Evolutionary conservation across 2,888 invertebrate species (phyloP), one percentile per base, ranked within the genome.

Genomic region (Drosophila incognita): DNA sequence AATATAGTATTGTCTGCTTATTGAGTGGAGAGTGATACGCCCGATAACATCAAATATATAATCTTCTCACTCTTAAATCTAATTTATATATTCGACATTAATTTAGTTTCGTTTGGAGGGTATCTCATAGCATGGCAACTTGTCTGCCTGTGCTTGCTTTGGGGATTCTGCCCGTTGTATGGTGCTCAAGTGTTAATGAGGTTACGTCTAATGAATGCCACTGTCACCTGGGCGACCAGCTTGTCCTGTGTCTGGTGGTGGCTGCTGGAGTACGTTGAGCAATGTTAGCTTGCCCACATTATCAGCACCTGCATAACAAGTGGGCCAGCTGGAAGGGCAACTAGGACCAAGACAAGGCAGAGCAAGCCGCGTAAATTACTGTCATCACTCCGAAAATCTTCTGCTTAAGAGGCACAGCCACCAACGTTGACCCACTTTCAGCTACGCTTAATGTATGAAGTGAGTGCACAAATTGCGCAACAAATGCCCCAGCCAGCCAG

Each of bases 141-240:
- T 36, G 31, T 29, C 29, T 38, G 36, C 31, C 42, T 52, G 27
- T 6, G 15, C 15, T 46, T 36, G 15, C 15, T 46, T 36, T 36
- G 29, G 63, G 65, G 42, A 65, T 69, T 75, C 53, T 54, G 46
- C 53, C 57, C 58, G 54, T 53, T 58, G 62, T 56, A 53, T 60
- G 62, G 57, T 49, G 56, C 29, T 70, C 62, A 73, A 75, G 82
- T 83, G 80, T 80, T 83, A 82, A 83, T 80, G 85, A 80, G 85
- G 59, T 75, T 71, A 62, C 49, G 58, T 52, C 73, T 76, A 79
- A 68, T 62, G 69, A 83, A 69, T 75, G 72, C 75, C 71, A 63
- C 57, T 49, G 36, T 33, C 73, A 60, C 27, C 56, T 60, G 31
- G 15, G 29, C 62, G 59, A 62, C 29, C 58, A 63, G 18, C 58